Conservation (phyloP, 2,113 vertebrate species). For the Perca fluviatilis region DNA sequence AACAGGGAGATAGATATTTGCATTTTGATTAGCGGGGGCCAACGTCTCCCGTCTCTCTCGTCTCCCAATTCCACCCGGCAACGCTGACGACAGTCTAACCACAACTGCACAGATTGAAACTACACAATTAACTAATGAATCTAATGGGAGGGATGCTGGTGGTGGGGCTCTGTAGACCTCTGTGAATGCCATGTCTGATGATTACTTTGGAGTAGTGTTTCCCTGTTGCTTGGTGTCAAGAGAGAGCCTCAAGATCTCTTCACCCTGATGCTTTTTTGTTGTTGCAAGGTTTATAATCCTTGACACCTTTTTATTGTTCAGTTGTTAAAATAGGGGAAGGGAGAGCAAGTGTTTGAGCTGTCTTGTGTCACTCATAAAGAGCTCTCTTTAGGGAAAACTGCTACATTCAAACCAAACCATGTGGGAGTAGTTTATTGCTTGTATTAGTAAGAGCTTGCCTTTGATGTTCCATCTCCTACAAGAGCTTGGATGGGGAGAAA, state of each 20-base stretch:
- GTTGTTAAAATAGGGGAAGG: constrained; percentile 25
- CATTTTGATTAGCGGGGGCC: constrained; percentile 79
- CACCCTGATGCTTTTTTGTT: not conserved
- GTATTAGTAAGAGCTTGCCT: constrained; percentile 71
- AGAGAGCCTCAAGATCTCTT: constrained; percentile 26
- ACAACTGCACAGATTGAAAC: constrained; percentile 63
- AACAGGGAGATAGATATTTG: constrained; percentile 73
- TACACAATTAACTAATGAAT: constrained; percentile 71
- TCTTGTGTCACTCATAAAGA: constrained; percentile 67
- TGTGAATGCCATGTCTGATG: constrained; percentile 56
- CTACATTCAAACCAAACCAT: constrained; percentile 55
- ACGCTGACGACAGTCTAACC: constrained; percentile 47
- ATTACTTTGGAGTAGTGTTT: constrained; percentile 60
- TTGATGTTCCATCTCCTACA: constrained; percentile 75
- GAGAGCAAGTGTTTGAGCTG: constrained; percentile 38
- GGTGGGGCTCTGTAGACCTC: constrained; percentile 8
- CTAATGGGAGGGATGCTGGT: not conserved
- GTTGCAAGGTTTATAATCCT: constrained; percentile 19
- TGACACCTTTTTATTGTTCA: constrained; percentile 48
- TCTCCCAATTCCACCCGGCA: constrained; percentile 54
- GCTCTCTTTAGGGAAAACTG: constrained; percentile 3
- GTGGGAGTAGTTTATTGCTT: constrained; percentile 74
- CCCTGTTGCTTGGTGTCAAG: constrained; percentile 25
- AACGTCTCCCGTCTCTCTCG: constrained; percentile 22
- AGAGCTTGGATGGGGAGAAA: constrained; percentile 44